These are phyloP conservation scores for Psammodynastes pulverulentus DNA, from an alignment of 2,113 vertebrate species.

Conservation along the genomic window DNA sequence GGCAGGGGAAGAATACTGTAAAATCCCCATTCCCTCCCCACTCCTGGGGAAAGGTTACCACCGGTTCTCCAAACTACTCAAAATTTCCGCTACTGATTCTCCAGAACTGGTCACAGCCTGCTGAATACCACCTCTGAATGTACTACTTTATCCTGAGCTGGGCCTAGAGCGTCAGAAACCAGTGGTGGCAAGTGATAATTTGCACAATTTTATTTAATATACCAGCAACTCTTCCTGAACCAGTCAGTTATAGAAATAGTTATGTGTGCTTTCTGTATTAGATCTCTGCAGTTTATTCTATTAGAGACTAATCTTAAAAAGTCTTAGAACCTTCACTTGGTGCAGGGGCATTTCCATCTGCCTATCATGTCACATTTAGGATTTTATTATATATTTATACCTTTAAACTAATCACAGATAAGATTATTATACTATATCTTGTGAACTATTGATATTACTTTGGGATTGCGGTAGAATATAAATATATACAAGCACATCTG, in stretches of 20 bases:
- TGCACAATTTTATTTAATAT: neutral
- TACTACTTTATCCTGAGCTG: neutral
- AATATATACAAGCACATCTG: neutral
- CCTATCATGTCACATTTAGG: neutral
- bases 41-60: too few relatives aligned
- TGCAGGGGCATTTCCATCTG: neutral
- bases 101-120: too few relatives aligned
- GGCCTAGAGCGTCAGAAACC: neutral
- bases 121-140: too few relatives aligned
- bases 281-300: neutral
- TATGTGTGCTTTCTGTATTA: neutral
- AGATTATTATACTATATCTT: neutral
- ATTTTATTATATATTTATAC: neutral
- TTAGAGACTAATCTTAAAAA: neutral
- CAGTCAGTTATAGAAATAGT: neutral
- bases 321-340: neutral
- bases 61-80: too few relatives aligned
- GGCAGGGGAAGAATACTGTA: too few relatives aligned
- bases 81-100: too few relatives aligned
- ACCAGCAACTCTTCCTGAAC: neutral
- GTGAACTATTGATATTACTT: neutral
- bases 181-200: neutral
- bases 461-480: neutral
- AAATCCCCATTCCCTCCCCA: too few relatives aligned
- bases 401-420: neutral